Base-by-base conservation (phyloP, 2,888 invertebrate species). In the Lycocerus yunnanus region DNA sequence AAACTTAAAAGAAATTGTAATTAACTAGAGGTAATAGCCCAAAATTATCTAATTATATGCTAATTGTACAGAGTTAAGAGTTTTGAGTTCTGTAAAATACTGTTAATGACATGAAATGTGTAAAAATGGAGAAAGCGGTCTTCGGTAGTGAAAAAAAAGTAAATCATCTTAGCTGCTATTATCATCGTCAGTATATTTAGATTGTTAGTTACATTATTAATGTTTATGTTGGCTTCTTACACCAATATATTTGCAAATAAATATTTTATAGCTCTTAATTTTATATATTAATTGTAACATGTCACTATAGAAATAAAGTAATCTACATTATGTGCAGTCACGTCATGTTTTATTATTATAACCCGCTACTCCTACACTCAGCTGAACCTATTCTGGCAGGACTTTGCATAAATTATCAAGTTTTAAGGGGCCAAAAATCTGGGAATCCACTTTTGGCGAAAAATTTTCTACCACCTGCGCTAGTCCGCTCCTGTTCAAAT, bases 1-100 rank as follows among this genome's bases (percentile, higher is more conserved):
- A 43, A 43, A 43, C 43, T 63, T 63, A 15, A 63, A 63, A 43
- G 43, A 63, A 63, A 63, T 63, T 63, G 61, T 63, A 63, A 63
- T 63, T 63, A 63, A 63, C n/a, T 43, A 43, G 43, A 43, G 5
- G 61, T 63, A 63, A 63, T 63, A 63, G 16, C 20, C 61, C 14
- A 63, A 63, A 63, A 63, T 63, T 20, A 20, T 63, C 18, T 63
- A 63, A 63, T 71, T 70, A 66, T 27, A 27, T 66, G 27, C 58
- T 66, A 43, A 66, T 18, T 71, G 66, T 71, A 71, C 71, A 71
- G 66, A 71, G 21, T 60, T 71, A 66, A 66, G 63, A 71, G 21
- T 66, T 66, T 70, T 58, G 21, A 65, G 66, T 71, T 24, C 58
- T 71, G 66, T 66, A 71, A 59, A 58, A 71, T 71, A 71, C 59